phyloP scores from a whole-genome alignment of 2,113 vertebrate genomes.

The Podocnemis expansa region DNA sequence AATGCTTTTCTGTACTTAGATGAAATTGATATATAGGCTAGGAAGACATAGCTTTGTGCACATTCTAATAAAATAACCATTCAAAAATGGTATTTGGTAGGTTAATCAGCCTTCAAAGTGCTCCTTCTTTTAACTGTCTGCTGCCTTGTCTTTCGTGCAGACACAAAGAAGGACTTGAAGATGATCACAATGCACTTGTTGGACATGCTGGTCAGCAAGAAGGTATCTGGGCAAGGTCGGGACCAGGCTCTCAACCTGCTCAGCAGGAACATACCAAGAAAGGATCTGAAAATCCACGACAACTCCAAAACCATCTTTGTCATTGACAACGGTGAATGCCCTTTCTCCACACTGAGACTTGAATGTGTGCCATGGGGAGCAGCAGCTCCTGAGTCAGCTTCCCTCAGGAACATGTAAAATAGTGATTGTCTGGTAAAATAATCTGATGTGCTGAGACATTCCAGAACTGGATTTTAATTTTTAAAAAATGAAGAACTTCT shows the following conservation, averaged over 20 bases:
- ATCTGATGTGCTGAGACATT: background rate
- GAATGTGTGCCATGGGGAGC: background rate
- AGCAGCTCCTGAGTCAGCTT: background rate
- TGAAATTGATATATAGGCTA: background rate
- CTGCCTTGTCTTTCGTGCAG: slow-evolving; percentile 68
- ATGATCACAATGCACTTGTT: slow-evolving; percentile 87
- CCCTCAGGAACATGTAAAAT: background rate
- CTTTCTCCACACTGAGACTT: background rate
- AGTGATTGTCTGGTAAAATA: background rate
- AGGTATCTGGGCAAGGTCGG: slow-evolving; percentile 92
- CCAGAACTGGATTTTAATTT: background rate
- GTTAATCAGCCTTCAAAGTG: background rate
- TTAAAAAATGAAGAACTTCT: background rate
- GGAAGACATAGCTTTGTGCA: background rate
- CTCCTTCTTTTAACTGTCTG: background rate
- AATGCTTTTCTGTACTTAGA: background rate
- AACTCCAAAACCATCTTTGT: slow-evolving; percentile 89
- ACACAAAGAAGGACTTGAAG: slow-evolving; percentile 89
- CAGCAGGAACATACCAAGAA: slow-evolving; percentile 91
- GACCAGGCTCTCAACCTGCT: slow-evolving; percentile 95
- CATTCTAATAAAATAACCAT: background rate
- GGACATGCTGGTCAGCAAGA: slow-evolving; percentile 91
- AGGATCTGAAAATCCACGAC: slow-evolving; percentile 81
- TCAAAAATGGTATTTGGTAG: background rate
- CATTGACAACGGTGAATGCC: slow-evolving; percentile 87